Base-by-base conservation (phyloP, 2,113 vertebrate genomes). In the Anthoscopus minutus region DNA sequence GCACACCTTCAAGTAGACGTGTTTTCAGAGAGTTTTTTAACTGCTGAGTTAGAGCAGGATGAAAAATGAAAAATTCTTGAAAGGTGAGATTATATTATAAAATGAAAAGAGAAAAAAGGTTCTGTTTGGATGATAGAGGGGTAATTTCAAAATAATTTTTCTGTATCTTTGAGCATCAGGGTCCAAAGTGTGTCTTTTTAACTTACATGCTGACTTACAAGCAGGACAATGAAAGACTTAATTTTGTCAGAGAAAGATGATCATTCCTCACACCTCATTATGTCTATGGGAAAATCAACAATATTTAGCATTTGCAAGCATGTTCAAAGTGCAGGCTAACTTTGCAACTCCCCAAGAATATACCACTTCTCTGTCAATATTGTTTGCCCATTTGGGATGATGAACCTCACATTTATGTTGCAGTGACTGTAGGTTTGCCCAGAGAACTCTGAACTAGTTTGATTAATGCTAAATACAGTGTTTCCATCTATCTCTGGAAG, bases 141-240 rank as follows among this genome's bases (percentile, higher is more conserved):
- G 13, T 86, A 66, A 53, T 81, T 88, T 86, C 10, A 73, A 81
- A 86, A 6, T 3, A 69, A 21, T 77, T 44, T 31, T 78, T 61
- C n/a, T 64, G 1, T 81, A 14, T 33, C 45, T 93, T 80, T 81
- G 50, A 86, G 70, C 13, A 42, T 83, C 31, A 56, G 14, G 5
- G 7, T 28, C 40, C 23, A 8, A 73, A 88, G 9, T 42, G 57
- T 76, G 19, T 57, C 58, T 90, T 88, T 86, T 53, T 42, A 89
- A 47, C 24, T 58, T 81, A 50, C 2, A 1, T 0, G 0, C 30
- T 53, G 33, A 57, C 28, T 84, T 81, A 35, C 5, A 70, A 25
- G n/a, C 22, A 88, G 7, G 18, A 7, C 25, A 88, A 30, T 16
- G 47, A 11, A 83, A 73, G 30, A 33, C 27, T 78, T 81, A 3